phyloP scores from a whole-genome alignment of 2,113 vertebrate species.

The Megaleporinus macrocephalus region DNA sequence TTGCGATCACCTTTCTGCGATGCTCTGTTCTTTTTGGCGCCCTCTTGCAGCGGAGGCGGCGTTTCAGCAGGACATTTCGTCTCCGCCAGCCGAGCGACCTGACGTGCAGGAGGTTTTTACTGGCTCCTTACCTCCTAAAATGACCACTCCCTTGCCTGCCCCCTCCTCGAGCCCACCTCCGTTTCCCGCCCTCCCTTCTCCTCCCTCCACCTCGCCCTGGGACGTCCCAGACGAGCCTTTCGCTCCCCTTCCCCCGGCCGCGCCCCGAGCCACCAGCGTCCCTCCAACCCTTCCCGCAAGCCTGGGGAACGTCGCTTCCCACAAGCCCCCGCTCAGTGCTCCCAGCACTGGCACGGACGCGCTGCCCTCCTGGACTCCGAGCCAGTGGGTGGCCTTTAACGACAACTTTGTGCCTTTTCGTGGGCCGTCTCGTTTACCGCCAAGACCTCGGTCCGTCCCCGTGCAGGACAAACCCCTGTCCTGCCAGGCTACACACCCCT shows the following conservation, averaged over 20 bases:
- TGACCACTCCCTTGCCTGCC: constrained; percentile 42
- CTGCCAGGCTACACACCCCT: constrained; percentile 75
- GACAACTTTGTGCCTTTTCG: constrained; percentile 70
- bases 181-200: constrained; percentile 67
- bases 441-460: constrained; percentile 65
- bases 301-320: constrained; percentile 43
- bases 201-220: constrained; percentile 71
- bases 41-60: constrained; percentile 73
- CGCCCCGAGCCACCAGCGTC: constrained; percentile 17
- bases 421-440: constrained; percentile 66
- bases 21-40: constrained; percentile 71
- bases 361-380: constrained; percentile 75
- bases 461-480: constrained; percentile 67
- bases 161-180: constrained; percentile 68
- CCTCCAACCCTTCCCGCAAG: constrained; percentile 47
- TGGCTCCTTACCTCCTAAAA: constrained; percentile 66
- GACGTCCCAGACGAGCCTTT: constrained; percentile 74
- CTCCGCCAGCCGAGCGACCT: constrained; percentile 58
- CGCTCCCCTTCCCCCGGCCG: constrained; percentile 63
- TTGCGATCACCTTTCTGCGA: constrained; percentile 58
- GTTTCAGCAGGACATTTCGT: constrained; percentile 68
- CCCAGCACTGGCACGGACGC: constrained; percentile 66
- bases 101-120: constrained; percentile 61
- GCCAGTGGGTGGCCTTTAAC: constrained; percentile 83
- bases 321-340: constrained; percentile 59